Base-by-base conservation (phyloP, 2,113 vertebrate species). In the Corvus cornix region DNA sequence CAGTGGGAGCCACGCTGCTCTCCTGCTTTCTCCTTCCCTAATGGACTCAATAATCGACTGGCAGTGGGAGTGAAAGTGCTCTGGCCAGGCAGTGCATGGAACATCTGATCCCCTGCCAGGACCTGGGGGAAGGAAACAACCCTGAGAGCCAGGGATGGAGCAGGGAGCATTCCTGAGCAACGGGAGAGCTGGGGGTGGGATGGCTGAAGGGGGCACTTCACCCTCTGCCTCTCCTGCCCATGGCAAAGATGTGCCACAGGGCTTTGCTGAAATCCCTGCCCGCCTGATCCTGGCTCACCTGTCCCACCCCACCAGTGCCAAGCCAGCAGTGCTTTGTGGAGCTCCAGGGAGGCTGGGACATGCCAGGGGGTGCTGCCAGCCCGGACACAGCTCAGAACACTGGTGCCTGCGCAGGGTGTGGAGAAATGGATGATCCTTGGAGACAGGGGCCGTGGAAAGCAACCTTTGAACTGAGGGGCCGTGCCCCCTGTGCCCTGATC, bases 191-290 rank as follows among this genome's bases (percentile, higher is more conserved):
- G 30, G 44, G 33, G 9, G 33, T 39, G 75, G 62, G 30, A 1
- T 6, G 16, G 78, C 41, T 85, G 69, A 58, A 59, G 11, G 16
- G 30, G 7, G 2, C 4, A 37, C 30, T 28, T 44, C 31, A 15
- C 24, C 49, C 31, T 81, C 84, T 51, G 62, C 26, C 67, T 43
- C 39, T 51, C 16, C 56, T 73, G 28, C 53, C n/a, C 26, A 1
- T 0, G 3, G 66, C 19, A 41, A 33, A 19, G 48, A 2, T 15
- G 37, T 49, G 43, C 21, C 70, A 7, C 0, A 0, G 39, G 16
- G 43, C 13, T 18, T 11, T 33, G 33, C 24, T 64, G 77, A 10
- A 5, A 33, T 6, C 48, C 66, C 55, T 41, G 51, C 73, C 60
- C 35, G 31, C 24, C 49, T 35, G 44, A 23, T 59, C 43, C 44